Conservation (phyloP, 1,140 invertebrate species). For the Trachymyrmex cornetzi region DNA sequence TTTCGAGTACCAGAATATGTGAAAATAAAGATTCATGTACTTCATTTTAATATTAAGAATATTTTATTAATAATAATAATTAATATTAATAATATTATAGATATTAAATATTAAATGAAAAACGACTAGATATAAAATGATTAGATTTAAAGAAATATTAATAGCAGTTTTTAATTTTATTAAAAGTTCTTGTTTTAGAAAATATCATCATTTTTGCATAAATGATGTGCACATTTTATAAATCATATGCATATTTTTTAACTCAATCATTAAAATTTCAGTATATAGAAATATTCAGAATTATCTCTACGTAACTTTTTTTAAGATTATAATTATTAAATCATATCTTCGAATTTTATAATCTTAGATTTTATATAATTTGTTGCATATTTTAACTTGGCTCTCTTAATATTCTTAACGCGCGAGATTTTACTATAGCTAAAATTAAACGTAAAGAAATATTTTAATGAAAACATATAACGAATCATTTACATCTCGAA, state of each 20-base stretch:
- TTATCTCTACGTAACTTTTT: neutral
- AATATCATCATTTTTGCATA: neutral
- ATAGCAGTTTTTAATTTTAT: neutral
- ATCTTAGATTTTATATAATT: neutral
- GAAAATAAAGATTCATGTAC: neutral
- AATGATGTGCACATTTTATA: neutral
- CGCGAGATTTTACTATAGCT: neutral
- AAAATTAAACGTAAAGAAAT: neutral
- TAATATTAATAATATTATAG: neutral
- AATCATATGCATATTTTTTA: neutral
- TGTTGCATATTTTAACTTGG: neutral
- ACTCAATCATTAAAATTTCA: neutral
- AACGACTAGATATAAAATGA: neutral
- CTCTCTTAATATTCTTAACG: neutral
- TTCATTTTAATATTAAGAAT: neutral
- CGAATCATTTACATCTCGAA: neutral
- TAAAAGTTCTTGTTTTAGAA: neutral
- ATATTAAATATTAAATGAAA: neutral
- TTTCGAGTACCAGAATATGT: neutral
- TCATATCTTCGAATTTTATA: neutral
- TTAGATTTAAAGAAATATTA: neutral
- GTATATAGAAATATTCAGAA: neutral
- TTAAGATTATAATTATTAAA: neutral
- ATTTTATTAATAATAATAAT: no score
- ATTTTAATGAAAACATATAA: neutral